Base-by-base conservation (phyloP, 2,113 vertebrate genomes). In the Scalopus aquaticus region DNA sequence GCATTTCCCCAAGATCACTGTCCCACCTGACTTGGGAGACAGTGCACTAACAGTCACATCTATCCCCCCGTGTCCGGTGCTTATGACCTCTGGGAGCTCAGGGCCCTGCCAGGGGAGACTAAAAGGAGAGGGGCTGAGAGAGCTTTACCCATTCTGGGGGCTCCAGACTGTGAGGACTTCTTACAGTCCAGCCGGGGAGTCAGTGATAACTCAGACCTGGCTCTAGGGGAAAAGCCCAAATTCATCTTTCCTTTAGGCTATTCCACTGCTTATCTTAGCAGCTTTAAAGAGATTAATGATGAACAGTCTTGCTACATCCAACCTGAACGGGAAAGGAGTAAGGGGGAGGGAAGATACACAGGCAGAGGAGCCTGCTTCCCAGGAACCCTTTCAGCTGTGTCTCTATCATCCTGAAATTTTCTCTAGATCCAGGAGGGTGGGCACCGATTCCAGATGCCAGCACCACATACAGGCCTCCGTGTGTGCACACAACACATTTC, bases 201-300 rank as follows among this genome's bases (percentile, higher is more conserved):
- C 0, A 92, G 10, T 49, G 46, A 91, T 95, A 93, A 96, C 60
- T 89, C 69, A 97, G 67, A 79, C 11, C 78, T 74, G 77, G 64
- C 82, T 88, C 86, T 44, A 37, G 35, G 8, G 20, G 28, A 30
- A 56, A 87, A 70, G 22, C 17, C 54, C 60, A 26, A 94, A 74
- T 92, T 32, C n/a, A 44, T 73, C 73, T 84, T 96, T 39, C 74
- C 54, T 70, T 91, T 88, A 78, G 90, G 93, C 42, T 49, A 35
- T 44, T 73, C 82, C 37, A 67, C 42, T 85, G 92, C 95, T 96
- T 95, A 92, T 90, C 95, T 88, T 62, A 77, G 78, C 58, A 65
- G 85, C 90, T 96, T 86, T 96, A 37, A 88, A 86, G 78, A 90
- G 88, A 96, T 94, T 93, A 56, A 49, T 72, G 92, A 96, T 73